Percentiles rank a stretch among this genome's conserved stretches.
Conservation (phyloP, 53 echinoderm and acorn worm species). For the Luidia sarsii region DNA sequence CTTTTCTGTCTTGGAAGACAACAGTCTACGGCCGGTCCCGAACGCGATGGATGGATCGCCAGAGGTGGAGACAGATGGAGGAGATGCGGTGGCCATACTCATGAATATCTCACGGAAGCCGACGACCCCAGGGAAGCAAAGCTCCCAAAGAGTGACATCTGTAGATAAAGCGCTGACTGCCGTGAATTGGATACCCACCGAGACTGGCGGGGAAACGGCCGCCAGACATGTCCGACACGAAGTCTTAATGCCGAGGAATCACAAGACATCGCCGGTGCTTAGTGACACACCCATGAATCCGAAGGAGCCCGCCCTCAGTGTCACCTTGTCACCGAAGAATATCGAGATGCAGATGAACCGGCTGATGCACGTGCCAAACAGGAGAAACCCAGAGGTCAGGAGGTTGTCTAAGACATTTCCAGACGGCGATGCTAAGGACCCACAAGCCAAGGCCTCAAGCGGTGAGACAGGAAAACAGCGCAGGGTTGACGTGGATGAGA, state of each 20-base stretch:
- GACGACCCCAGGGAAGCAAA: neutral
- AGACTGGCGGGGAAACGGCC: no score
- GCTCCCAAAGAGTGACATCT: neutral
- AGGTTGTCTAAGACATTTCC: neutral
- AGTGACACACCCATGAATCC: no score
- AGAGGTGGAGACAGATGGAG: neutral
- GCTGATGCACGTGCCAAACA: neutral
- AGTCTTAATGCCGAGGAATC: neutral
- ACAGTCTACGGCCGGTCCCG: neutral
- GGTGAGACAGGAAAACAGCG: neutral
- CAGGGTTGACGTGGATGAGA: no score
- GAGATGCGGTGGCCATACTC: neutral
- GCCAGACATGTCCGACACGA: no score
- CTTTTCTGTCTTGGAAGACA: neutral
- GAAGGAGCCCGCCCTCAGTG: neutral
- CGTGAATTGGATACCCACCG: no score
- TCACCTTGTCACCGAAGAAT: neutral
- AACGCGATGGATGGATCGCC: neutral
- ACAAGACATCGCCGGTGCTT: neutral
- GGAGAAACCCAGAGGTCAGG: neutral
- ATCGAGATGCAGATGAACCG: neutral
- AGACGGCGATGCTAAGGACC: neutral
- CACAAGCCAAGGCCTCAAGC: neutral
- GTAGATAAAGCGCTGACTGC: neutral
- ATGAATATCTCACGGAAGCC: neutral